A percentile compares a stretch with the other conserved stretches of the same genome.
These are phyloP conservation scores for Pterobdella sp. DNA, from an alignment of 2,888 invertebrate genomes.

Conservation along the genomic window DNA sequence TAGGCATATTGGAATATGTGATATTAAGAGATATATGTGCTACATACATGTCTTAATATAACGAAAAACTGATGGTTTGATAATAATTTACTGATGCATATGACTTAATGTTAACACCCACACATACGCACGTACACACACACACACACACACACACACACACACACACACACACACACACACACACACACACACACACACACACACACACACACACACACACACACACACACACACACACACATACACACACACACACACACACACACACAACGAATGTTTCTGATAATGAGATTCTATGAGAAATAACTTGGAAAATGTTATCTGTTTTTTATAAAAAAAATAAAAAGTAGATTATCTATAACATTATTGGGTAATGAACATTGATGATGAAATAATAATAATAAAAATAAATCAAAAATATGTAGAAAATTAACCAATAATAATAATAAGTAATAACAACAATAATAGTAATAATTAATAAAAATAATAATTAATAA, in stretches of 20 bases:
- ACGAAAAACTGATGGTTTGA: too few species aligned
- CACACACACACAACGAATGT: constrained; percentile 9
- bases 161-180: constrained; percentile 19
- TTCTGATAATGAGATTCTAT: not conserved
- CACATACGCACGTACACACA: constrained; percentile 7
- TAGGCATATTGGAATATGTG: not conserved
- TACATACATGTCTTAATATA: too few species aligned
- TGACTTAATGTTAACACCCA: not conserved
- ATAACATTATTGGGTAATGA: too few species aligned
- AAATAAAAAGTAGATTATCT: too few species aligned
- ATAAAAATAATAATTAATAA: not conserved
- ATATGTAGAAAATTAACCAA: not conserved
- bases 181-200: constrained; percentile 20
- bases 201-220: constrained; percentile 26
- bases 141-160: constrained; percentile 19
- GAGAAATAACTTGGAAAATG: not conserved
- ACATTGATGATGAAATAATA: not conserved
- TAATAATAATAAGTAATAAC: not conserved
- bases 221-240: constrained; percentile 27
- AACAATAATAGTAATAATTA: not conserved
- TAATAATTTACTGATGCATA: not conserved
- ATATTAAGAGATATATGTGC: too few species aligned
- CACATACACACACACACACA: constrained; percentile 12
- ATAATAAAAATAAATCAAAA: not conserved
- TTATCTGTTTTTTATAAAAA: not conserved